Base-by-base conservation (phyloP, 2,888 invertebrate species). In the Cynaeus angustus region DNA sequence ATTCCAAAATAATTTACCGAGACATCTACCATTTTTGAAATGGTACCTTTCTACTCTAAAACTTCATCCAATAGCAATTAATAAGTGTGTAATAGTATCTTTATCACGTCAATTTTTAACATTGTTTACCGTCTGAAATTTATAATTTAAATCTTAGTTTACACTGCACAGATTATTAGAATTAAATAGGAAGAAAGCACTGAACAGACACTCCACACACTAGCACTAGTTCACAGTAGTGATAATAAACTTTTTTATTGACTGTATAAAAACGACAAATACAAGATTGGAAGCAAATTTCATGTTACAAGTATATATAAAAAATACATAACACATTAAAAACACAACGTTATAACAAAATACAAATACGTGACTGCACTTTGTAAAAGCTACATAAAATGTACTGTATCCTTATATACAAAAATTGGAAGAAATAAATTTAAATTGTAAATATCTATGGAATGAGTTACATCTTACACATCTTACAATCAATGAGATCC, bases 211-310 rank as follows among this genome's bases (percentile, higher is more conserved):
- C 21, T 21, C 21, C 21, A 21, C 21, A 21, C 21, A 21, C 21
- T 21, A 21, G 21, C 21, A 21, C 21, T 21, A 21, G 21, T 4
- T 21, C 4, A 21, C 21, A 21, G 21, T 21, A 21, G 21, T 4
- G 21, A 76, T 72, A 73, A 74, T 73, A 66, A 70, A 75, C 70
- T 71, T 74, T 75, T 21, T 21, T 76, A 73, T 72, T 72, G 66
- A 75, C 74, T 74, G 73, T 77, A 78, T 77, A 77, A 78, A 78
- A 76, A 77, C 72, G 76, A 75, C 72, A 72, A 76, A 70, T 74
- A 74, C 75, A 78, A 73, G 76, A 72, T 75, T 78, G 77, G 77
- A 78, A 77, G 77, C 77, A 76, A 76, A 71, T 72, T 70, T 72
- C 14, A 72, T 74, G 68, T 64, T 73, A 73, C 59, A 73, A 66